Percentiles rank a stretch among this genome's conserved stretches.
Conservation (phyloP, 2,113 vertebrate species). For the Prunella fulvescens region DNA sequence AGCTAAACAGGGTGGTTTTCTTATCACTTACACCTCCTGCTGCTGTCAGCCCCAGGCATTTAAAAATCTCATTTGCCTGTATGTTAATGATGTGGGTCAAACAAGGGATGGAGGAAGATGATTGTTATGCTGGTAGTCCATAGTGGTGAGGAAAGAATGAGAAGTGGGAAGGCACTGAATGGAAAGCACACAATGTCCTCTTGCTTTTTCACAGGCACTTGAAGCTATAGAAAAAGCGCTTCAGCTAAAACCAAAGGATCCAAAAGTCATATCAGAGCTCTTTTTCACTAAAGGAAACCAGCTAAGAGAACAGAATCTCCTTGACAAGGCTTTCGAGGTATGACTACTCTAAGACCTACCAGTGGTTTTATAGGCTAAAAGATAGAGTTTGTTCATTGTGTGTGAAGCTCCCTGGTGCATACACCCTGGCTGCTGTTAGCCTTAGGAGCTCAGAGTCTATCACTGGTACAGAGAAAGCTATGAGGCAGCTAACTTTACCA, state of each 20-base stretch:
- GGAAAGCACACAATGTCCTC: neutral
- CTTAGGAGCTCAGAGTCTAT: neutral
- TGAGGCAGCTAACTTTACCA: neutral
- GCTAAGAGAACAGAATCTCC: constrained; percentile 86
- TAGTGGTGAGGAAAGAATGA: neutral
- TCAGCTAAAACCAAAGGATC: constrained; percentile 83
- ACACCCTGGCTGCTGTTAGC: neutral
- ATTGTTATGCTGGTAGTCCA: neutral
- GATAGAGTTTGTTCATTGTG: neutral
- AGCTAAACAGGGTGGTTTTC: neutral
- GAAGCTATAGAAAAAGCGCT: constrained; percentile 84
- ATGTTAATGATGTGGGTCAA: neutral
- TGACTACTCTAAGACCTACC: neutral
- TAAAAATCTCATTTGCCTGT: neutral
- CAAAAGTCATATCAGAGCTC: constrained; percentile 84
- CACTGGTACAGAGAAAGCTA: neutral
- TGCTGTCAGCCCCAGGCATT: neutral
- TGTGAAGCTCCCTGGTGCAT: neutral
- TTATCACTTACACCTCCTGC: neutral
- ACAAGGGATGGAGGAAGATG: neutral
- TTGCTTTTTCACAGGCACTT: constrained; percentile 76
- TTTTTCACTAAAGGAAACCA: constrained; percentile 94
- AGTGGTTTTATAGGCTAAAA: neutral
- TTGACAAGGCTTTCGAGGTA: constrained; percentile 90
- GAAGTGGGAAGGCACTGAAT: neutral